Evolutionary conservation across 2,113 vertebrate species (phyloP), one percentile per base, ranked within the genome.

Genomic region (Mormyrus iriodes): DNA sequence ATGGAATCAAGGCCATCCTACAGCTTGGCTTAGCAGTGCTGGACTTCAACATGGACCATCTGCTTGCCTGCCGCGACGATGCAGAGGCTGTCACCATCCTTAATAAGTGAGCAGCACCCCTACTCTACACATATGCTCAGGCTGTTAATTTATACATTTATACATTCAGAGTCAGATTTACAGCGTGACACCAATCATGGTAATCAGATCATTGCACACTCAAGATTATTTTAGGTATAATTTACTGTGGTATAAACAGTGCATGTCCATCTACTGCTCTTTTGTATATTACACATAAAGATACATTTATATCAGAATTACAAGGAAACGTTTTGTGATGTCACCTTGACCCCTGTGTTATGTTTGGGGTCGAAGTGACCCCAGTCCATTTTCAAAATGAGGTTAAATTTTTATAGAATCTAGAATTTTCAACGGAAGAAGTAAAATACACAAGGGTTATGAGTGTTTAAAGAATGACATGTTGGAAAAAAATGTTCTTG

Each of bases 41-140:
- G 79, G 97, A 99, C 90, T 97, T 96, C 94, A 99, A 99, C 95
- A 96, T 98, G 96, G 97, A 98, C n/a, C 97, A 95, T 91, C 94
- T 99, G 90, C 95, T 99, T 90, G 87, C 94, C 76, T 99, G 98
- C 93, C 97, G 96, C 87, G 98, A 99, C 55, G 98, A 99, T 48
- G 98, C 98, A 0, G 98, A 99, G 93, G 98, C 98, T 0, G 97
- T 99, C 93, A 99, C 98, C 46, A 95, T 97, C 94, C 97, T 99
- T 88, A 99, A 97, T 96, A 99, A 97, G 98, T 99, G 95, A 42
- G 94, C 39, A 51, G 6, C 10, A 4, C 21, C 39, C 1, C 35
- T 65, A 39, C 35, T 9, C 53, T 24, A 9, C 3, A n/a, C 27
- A 21, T 24, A 42, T 86, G 44, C 21, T 27, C 46, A 86, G 8